A percentile compares a stretch with the other conserved stretches of the same genome.
These are phyloP conservation scores for Macropus fuliginosus DNA, from an alignment of 2,797 vertebrate species.

Conservation along the genomic window DNA sequence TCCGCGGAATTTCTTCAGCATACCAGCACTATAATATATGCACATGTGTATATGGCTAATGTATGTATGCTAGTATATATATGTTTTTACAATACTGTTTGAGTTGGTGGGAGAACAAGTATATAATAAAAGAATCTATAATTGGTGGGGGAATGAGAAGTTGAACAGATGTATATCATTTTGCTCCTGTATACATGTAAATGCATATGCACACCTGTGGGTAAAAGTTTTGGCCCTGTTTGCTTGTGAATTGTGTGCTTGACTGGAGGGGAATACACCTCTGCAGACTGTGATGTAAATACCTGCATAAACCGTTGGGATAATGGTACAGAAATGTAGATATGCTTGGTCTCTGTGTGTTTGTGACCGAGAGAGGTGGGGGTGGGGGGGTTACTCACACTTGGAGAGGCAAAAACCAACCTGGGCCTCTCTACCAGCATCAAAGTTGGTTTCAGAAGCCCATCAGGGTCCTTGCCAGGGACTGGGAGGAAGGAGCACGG, in stretches of 20 bases:
- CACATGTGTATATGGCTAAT: conserved; percentile 9
- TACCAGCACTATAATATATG: conserved; percentile 1
- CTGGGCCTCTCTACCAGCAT: not conserved
- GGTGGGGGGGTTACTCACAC: not conserved
- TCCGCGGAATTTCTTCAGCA: not conserved
- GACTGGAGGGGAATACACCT: not conserved
- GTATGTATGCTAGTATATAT: conserved; percentile 2
- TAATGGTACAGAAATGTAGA: not conserved
- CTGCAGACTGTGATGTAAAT: not conserved
- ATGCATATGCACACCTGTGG: not conserved
- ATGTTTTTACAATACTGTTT: not conserved
- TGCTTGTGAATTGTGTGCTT: not conserved
- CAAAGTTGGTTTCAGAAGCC: not conserved
- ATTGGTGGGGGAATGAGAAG: not conserved
- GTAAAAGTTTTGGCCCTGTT: not conserved
- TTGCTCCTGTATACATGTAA: not conserved
- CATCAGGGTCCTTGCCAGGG: not conserved
- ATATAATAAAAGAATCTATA: not conserved
- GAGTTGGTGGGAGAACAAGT: not conserved
- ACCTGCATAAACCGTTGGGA: not conserved
- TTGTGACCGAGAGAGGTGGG: not conserved
- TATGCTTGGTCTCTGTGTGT: not conserved
- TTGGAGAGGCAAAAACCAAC: not conserved
- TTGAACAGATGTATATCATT: not conserved
- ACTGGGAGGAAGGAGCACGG: not conserved